Base-by-base conservation (phyloP, 2,888 invertebrate genomes). In the Stenchaetothrips biformis region DNA sequence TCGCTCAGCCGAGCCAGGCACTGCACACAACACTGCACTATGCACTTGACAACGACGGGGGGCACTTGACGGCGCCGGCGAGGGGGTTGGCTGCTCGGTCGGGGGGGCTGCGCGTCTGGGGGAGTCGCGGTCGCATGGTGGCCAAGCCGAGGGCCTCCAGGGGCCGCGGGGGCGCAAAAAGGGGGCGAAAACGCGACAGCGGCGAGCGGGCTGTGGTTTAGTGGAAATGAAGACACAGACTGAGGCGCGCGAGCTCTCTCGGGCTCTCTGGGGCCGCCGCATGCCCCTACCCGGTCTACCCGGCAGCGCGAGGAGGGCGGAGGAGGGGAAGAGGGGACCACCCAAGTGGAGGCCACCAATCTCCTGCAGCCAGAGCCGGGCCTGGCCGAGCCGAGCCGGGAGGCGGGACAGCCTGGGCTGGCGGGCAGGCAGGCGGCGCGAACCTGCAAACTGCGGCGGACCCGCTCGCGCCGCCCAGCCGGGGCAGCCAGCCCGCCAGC, bases 341-440 rank as follows among this genome's bases (percentile, higher is more conserved):
- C 67, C 67, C 67, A 74, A 74, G 67, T 74, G 67, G 67, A 74
- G 67, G 67, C 67, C 67, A 74, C 67, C 67, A 74, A 74, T 74
- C 67, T 74, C 67, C 67, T 74, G 67, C 59, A 59, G 59, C 59
- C 59, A 13, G 16, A 13, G 18, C 59, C 59, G 18, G 9, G 59
- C 67, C 67, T 7, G 4, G 67, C 67, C 67, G 67, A 74, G 67
- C 67, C 67, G 67, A 21, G 67, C 67, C 9, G 25, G 11, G 37
- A 21, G 67, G 67, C 67, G 21, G 67, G 67, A 4, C 67, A 74
- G 67, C 7, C 67, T 11, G 67, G 25, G 67, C 67, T 25, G 67
- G 25, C 67, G 67, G 25, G 6, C 67, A 74, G 67, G 67, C 67
- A 25, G 67, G n/a, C 67, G 67, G 67, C 67, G 67, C 67, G n/a